Evolutionary conservation across 2,888 invertebrate genomes (phyloP).

Genomic region (Tachystola acroxantha): DNA sequence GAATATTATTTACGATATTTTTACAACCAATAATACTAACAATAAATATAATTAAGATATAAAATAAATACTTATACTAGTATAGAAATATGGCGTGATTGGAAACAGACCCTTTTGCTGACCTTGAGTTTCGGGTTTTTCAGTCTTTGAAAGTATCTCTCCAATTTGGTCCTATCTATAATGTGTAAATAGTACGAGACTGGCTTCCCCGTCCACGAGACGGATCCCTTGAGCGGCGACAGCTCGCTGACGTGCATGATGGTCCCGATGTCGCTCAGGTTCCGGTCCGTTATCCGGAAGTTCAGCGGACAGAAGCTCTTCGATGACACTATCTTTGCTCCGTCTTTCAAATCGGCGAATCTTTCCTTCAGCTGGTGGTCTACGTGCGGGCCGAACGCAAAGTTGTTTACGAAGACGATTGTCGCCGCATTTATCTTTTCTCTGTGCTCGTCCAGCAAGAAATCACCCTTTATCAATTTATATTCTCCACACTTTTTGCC

Average conservation of each 20-base stretch:
- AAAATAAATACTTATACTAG: slow-evolving; percentile 18
- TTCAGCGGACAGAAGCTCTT: slow-evolving; percentile 99
- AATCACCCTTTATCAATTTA: slow-evolving; percentile 95
- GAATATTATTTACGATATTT: no score
- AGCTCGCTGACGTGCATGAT: slow-evolving; percentile 99
- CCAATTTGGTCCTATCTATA: slow-evolving; percentile 97
- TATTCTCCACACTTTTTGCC: slow-evolving; percentile 96
- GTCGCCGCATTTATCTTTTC: slow-evolving; percentile 96
- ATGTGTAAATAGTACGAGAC: slow-evolving; percentile 99
- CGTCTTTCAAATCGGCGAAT: slow-evolving; percentile 97
- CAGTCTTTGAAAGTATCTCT: slow-evolving; percentile 96
- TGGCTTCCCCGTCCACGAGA: slow-evolving; percentile 99
- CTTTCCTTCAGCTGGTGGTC: slow-evolving; percentile 97
- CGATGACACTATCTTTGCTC: slow-evolving; percentile 97
- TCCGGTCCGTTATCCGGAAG: slow-evolving; percentile 98
- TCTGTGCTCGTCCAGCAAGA: slow-evolving; percentile 93
- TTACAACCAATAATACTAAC: slow-evolving; percentile 8
- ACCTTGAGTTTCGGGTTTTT: slow-evolving; percentile 91
- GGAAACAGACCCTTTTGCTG: slow-evolving; percentile 78
- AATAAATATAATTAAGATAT: slow-evolving; percentile 17
- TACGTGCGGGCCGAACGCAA: slow-evolving; percentile 98
- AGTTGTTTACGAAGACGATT: slow-evolving; percentile 99
- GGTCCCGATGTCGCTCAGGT: slow-evolving; percentile 98
- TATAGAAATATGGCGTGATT: slow-evolving; percentile 43
- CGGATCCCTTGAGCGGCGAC: slow-evolving; percentile 95